Base-by-base conservation (phyloP, 1,140 invertebrate species). In the Sycobia sp. region DNA sequence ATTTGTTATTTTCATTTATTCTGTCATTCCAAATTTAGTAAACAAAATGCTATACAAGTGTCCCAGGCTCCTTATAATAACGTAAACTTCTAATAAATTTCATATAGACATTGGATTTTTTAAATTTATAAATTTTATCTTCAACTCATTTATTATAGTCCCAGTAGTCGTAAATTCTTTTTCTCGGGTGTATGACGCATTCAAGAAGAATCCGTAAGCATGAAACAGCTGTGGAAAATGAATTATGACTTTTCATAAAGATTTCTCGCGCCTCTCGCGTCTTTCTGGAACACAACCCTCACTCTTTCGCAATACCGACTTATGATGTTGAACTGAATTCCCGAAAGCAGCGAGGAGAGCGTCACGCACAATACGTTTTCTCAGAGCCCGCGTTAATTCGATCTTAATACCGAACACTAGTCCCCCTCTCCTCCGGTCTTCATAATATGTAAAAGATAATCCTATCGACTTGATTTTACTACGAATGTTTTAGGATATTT, bases 191-290 rank as follows among this genome's bases (percentile, higher is more conserved):
- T 14, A 10, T 4, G 36, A 54, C 14, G 13, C 18, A 10, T 27
- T 49, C 11, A 23, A 32, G n/a, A 27, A 54, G 53, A 56, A 63
- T 63, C 53, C 54, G 7, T 57, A 50, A 57, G 38, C 25, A 46
- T 22, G 47, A 57, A 47, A 54, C 61, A 63, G 53, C 61, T 63
- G 61, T 18, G 46, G 16, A 63, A 63, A 63, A 57, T 63, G 61
- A 63, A 43, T 63, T 63, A 63, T 57, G 27, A 44, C 50, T 63
- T 63, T 57, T 63, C 53, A 63, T 63, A 63, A 63, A 57, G 61
- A 57, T 63, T 57, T 57, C 46, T 63, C 53, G 36, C 54, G n/a
- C 34, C 51, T 41, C 36, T 10, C 14, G 11, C 4, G 1, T n/a
- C 46, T 51, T 57, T 51, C 39, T 36, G 25, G 49, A 38, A 53